A percentile compares a stretch with the other conserved stretches of the same genome.
These are phyloP conservation scores for Onychomys torridus DNA, from an alignment of 2,797 vertebrate genomes.

Conservation along the genomic window DNA sequence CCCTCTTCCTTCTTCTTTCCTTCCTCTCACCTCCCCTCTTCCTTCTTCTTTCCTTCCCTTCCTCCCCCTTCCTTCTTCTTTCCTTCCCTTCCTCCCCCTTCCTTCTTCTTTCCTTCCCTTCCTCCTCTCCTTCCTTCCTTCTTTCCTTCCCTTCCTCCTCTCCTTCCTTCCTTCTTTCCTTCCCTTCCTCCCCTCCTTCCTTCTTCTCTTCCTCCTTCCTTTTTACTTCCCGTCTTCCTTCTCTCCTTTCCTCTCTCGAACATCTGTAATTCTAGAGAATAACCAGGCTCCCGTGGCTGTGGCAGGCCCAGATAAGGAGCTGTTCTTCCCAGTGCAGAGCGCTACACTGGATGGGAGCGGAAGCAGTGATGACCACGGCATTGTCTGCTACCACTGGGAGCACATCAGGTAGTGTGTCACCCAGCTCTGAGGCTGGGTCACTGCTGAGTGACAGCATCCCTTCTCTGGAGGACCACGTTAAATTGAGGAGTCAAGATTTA, in stretches of 20 bases:
- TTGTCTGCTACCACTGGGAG: constrained; percentile 92
- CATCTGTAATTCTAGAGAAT: constrained; percentile 82
- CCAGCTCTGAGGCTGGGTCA: accelerated
- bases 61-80: no score
- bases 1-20: no score
- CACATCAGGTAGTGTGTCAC: constrained; percentile 89
- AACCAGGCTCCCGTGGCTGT: constrained; percentile 91
- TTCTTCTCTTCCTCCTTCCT: no score
- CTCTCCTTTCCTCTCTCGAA: neutral
- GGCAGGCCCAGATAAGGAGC: constrained; percentile 90
- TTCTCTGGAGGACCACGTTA: neutral
- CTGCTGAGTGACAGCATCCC: neutral
- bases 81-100: no score
- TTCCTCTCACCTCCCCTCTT: no score
- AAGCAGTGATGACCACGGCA: constrained; percentile 91
- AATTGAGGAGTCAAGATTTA: neutral
- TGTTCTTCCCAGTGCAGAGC: constrained; percentile 90
- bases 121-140: no score
- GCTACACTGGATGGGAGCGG: constrained; percentile 90
- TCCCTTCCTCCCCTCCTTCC: no score
- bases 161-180: no score
- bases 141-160: no score
- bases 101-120: no score
- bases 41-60: no score
- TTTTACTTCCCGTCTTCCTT: neutral